Conservation (phyloP, 2,888 invertebrate species). For the Eilema caniola region DNA sequence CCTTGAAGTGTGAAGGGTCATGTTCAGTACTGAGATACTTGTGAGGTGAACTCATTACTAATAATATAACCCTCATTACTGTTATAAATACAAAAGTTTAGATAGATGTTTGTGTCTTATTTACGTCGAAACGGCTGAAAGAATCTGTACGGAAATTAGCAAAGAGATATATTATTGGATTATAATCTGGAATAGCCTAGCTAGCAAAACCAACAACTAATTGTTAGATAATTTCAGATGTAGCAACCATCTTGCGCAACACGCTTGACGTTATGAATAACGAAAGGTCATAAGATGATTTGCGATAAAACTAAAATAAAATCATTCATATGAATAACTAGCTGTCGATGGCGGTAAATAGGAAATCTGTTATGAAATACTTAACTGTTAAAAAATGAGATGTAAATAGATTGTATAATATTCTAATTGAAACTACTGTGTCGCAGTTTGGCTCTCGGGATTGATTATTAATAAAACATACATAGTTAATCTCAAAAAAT, state of each 20-base stretch:
- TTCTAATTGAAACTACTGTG: constrained; percentile 8
- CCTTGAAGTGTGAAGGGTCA: constrained; percentile 77
- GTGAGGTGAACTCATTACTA: constrained; percentile 49
- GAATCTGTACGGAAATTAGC: not conserved
- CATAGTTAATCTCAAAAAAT: not conserved
- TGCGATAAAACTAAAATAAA: constrained; percentile 47
- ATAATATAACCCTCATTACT: constrained; percentile 11
- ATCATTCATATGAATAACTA: constrained; percentile 25
- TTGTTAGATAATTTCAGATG: constrained; percentile 38
- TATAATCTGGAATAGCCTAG: not conserved
- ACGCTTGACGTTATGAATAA: constrained; percentile 38
- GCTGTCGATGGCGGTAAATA: constrained; percentile 22
- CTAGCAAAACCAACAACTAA: not conserved
- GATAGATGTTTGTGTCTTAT: not conserved
- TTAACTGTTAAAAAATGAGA: constrained; percentile 2
- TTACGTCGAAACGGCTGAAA: not conserved
- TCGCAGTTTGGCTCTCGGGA: not conserved
- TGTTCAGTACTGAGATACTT: constrained; percentile 53
- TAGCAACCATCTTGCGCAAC: constrained; percentile 36
- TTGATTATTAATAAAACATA: not conserved
- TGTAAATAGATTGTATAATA: constrained; percentile 16
- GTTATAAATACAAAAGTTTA: not conserved
- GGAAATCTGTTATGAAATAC: constrained; percentile 31
- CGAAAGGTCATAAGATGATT: constrained; percentile 54
- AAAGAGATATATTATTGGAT: not conserved